Base-by-base conservation (phyloP, 1,140 invertebrate species). In the Drosophila willistoni region DNA sequence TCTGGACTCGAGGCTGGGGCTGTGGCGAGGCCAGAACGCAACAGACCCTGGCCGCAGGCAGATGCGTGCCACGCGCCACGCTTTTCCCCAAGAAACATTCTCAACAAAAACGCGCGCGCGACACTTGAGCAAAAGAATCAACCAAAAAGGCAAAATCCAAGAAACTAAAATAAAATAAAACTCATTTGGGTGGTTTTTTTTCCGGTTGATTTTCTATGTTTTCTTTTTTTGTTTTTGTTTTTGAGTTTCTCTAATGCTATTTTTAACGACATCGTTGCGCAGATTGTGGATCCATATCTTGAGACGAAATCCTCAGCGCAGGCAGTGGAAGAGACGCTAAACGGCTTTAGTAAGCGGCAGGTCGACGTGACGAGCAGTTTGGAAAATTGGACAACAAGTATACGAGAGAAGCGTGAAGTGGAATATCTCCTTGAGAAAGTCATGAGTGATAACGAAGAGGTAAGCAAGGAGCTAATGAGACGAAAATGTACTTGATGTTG, bases 261-360 rank as follows among this genome's bases (percentile, higher is more conserved):
- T 84, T 80, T 91, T 89, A 89, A 71, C 66, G 64, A 47, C 47
- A 68, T 63, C 44, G 70, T 62, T 64, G 82, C 77, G 65, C 73
- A 97, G 96, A 94, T 95, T 80, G 94, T 94, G 70, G 96, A 97
- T 92, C 94, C 95, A 44, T 95, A 96, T 93, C 93, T 97, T 70
- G 95, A 97, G 91, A 93, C 95, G 62, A 94, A 94, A 66, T 93
- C 94, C 83, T 95, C 96, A 68, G 93, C 94, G 77, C 90, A 94
- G 51, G 95, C 94, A 81, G 95, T 97, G 47, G 94, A 96, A 90
- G 94, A 94, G 14, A 93, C 96, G 51, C 91, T 97, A 72, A 95
- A 96, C 80, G 94, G 95, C 64, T 95, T 96, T 77, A 94, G 94
- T 64, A 94, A 94, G 89, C 93, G 95, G 19, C 96, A 96, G 91